phyloP scores from a whole-genome alignment of 35 echinoderm and acorn worm species.

The Diadema setosum region DNA sequence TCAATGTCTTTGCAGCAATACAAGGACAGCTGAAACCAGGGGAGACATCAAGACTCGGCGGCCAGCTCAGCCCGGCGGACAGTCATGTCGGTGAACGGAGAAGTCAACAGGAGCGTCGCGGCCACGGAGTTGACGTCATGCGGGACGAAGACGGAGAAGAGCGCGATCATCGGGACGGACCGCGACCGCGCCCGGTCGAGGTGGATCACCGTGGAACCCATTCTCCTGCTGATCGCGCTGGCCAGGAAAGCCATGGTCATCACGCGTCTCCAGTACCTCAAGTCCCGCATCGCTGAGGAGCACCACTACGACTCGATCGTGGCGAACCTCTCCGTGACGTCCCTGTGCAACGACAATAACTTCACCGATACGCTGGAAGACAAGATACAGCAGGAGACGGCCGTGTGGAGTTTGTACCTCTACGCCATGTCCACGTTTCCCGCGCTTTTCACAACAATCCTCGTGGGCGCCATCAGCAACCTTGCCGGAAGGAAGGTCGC shows the following conservation, averaged over 20 bases:
- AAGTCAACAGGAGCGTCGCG: background rate
- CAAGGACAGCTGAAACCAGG: too few species aligned
- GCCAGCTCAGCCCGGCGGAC: background rate
- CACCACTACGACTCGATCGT: background rate
- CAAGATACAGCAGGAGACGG: slow-evolving; percentile 27
- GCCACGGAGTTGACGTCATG: background rate
- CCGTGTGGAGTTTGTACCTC: slow-evolving; percentile 44
- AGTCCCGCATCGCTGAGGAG: slow-evolving; percentile 12
- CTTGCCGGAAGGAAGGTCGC: slow-evolving; percentile 32
- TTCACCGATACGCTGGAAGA: background rate
- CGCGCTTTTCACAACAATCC: slow-evolving; percentile 21
- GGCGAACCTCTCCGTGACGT: background rate
- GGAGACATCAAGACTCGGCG: too few species aligned
- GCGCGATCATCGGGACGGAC: background rate
- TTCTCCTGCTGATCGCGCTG: background rate
- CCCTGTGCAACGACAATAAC: background rate
- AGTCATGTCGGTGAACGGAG: background rate
- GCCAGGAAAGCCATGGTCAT: background rate
- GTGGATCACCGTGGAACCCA: slow-evolving; percentile 44
- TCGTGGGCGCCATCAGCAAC: slow-evolving; percentile 37
- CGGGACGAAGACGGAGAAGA: background rate
- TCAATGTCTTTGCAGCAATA: too few species aligned
- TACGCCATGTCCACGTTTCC: slow-evolving; percentile 3
- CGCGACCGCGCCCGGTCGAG: slow-evolving; percentile 22
- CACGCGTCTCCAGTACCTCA: slow-evolving; percentile 12